A percentile compares a stretch with the other conserved stretches of the same genome.
Conservation (phyloP, 1,140 invertebrate species). For the Lordiphosa stackelbergi region DNA sequence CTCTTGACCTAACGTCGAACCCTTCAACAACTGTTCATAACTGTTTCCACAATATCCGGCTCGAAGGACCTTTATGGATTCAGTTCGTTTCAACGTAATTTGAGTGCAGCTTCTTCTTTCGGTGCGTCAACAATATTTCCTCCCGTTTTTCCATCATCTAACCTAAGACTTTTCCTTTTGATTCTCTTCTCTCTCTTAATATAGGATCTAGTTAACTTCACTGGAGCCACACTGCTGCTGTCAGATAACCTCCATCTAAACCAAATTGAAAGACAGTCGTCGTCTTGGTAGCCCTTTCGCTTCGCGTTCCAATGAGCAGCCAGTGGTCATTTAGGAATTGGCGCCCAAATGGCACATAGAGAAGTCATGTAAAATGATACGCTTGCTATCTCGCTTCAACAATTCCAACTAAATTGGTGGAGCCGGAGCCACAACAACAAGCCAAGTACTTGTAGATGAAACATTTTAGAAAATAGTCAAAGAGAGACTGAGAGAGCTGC, state of each 20-base stretch:
- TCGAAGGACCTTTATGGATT: too few relatives aligned
- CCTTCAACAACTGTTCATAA: too few relatives aligned
- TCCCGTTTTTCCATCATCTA: too few relatives aligned
- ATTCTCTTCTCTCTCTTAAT: too few relatives aligned
- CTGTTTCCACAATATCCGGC: too few relatives aligned
- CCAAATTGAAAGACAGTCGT: slow-evolving; percentile 4
- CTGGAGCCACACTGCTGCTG: too few relatives aligned
- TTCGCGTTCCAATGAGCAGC: slow-evolving; percentile 16
- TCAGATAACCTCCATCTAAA: not conserved
- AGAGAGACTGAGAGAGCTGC: slow-evolving; percentile 7
- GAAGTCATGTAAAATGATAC: slow-evolving; percentile 69
- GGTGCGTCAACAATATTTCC: too few relatives aligned
- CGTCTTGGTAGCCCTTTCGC: slow-evolving; percentile 24
- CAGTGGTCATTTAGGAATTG: slow-evolving; percentile 63
- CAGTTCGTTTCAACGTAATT: too few relatives aligned
- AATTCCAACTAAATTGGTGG: slow-evolving; percentile 50
- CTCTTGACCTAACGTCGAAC: too few relatives aligned
- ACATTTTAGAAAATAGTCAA: slow-evolving; percentile 63
- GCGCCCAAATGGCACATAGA: slow-evolving; percentile 71
- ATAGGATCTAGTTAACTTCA: too few relatives aligned
- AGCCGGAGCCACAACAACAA: slow-evolving; percentile 19
- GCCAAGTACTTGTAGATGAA: slow-evolving; percentile 3
- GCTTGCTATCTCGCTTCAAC: slow-evolving; percentile 50
- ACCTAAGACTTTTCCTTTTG: too few relatives aligned
- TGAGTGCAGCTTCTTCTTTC: too few relatives aligned